Conservation (phyloP, 2,888 invertebrate genomes). For the Heliconius ismenius region DNA sequence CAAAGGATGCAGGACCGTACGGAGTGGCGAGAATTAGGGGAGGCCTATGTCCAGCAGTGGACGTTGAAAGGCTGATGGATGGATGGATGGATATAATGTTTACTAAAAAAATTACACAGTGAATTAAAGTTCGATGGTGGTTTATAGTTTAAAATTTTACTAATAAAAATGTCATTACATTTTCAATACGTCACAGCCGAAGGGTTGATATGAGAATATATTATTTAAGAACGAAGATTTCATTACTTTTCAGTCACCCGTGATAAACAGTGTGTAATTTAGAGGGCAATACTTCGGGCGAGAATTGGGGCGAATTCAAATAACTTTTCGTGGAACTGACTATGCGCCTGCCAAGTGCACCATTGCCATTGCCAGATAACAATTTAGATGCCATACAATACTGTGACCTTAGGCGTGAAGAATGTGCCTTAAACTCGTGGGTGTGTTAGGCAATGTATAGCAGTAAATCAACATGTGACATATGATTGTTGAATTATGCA, state of each 20-base stretch:
- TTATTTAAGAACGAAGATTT: not conserved
- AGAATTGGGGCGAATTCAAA: conserved; percentile 76
- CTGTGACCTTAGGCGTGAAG: conserved; percentile 45
- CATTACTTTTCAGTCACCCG: conserved; percentile 11
- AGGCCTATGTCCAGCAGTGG: no score
- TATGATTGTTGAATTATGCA: conserved; percentile 9
- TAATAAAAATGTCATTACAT: no score
- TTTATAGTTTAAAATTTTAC: no score
- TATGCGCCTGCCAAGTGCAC: conserved; percentile 67
- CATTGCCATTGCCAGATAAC: conserved; percentile 76
- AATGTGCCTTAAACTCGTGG: conserved; percentile 18
- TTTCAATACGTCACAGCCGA: not conserved
- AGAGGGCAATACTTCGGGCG: conserved; percentile 63
- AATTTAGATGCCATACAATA: conserved; percentile 59
- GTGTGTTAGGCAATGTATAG: conserved; percentile 14
- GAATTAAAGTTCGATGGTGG: no score
- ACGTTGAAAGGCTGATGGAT: no score
- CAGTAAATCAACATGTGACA: conserved; percentile 11
- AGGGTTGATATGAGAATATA: not conserved
- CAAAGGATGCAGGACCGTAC: no score
- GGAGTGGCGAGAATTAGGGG: no score
- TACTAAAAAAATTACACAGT: no score
- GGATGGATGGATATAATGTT: no score
- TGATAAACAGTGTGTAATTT: conserved; percentile 48
- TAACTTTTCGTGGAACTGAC: conserved; percentile 74